Conservation (phyloP, 2,113 vertebrate genomes). For the Mellivora capensis region DNA sequence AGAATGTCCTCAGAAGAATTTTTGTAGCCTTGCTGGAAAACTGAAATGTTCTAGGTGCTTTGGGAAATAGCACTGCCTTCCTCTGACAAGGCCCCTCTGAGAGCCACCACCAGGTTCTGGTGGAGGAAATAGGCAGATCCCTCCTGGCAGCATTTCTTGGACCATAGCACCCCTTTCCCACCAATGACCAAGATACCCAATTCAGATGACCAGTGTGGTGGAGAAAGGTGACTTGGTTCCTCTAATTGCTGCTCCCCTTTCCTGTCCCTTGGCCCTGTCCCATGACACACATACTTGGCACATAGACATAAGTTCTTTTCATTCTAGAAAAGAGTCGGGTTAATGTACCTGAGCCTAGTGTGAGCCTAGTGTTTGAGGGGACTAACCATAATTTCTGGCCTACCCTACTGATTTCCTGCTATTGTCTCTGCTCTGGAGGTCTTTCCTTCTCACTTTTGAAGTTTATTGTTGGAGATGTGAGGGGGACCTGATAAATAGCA, state of each 20-base stretch:
- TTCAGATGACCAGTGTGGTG: neutral
- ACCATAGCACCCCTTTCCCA: neutral
- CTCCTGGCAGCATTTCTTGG: neutral
- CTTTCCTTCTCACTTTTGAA: neutral
- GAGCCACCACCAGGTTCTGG: neutral
- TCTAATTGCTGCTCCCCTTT: neutral
- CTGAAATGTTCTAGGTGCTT: neutral
- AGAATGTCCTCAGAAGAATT: neutral
- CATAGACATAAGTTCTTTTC: neutral
- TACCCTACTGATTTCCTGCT: neutral
- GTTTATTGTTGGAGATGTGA: neutral
- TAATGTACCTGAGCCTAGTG: neutral
- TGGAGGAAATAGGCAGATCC: neutral
- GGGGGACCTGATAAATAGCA: neutral
- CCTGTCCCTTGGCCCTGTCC: neutral
- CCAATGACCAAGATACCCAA: too few relatives aligned
- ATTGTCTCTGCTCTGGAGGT: neutral
- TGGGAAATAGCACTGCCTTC: neutral
- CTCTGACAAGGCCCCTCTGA: neutral
- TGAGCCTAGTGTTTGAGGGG: neutral
- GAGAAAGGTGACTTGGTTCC: neutral
- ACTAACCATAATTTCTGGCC: neutral
- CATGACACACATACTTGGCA: neutral
- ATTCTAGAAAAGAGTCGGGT: neutral
- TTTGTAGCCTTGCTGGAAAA: neutral